phyloP scores from a whole-genome alignment of 2,888 invertebrate species.

The Ligdia adustata region DNA sequence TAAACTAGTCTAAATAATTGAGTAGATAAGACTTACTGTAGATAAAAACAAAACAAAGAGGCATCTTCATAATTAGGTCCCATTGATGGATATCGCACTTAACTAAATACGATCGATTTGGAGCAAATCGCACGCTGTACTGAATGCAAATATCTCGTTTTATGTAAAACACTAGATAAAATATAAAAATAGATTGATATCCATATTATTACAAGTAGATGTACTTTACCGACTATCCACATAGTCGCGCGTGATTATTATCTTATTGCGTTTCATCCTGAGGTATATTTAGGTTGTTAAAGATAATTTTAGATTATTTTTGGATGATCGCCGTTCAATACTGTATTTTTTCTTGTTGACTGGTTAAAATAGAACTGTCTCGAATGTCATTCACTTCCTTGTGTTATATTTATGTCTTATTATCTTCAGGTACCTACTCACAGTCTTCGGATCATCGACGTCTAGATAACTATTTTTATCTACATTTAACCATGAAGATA shows the following conservation, averaged over 20 bases:
- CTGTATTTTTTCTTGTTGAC: slow-evolving; percentile 10
- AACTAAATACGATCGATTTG: slow-evolving; percentile 28
- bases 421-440: not conserved
- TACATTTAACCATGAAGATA: not conserved
- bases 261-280: slow-evolving; percentile 39
- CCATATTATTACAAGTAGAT: not conserved
- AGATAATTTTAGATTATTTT: slow-evolving; percentile 24
- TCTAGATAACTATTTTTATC: not conserved
- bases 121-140: slow-evolving; percentile 33
- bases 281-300: slow-evolving; percentile 26
- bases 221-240: slow-evolving; percentile 22
- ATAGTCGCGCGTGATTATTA: slow-evolving; percentile 39
- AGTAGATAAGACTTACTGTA: slow-evolving; percentile 37
- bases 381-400: slow-evolving; percentile 2
- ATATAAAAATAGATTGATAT: slow-evolving; percentile 32
- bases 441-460: not conserved
- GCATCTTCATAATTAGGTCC: slow-evolving; percentile 43
- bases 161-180: slow-evolving; percentile 31
- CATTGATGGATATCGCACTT: slow-evolving; percentile 34
- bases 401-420: slow-evolving; percentile 7
- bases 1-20: not conserved
- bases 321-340: slow-evolving; percentile 18
- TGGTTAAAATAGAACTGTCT: slow-evolving; percentile 13
- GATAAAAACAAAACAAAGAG: slow-evolving; percentile 36
- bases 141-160: slow-evolving; percentile 28